Evolutionary conservation across 2,113 vertebrate genomes (phyloP), one percentile per base, ranked within the genome.

Genomic region (Oryzias melastigma): DNA sequence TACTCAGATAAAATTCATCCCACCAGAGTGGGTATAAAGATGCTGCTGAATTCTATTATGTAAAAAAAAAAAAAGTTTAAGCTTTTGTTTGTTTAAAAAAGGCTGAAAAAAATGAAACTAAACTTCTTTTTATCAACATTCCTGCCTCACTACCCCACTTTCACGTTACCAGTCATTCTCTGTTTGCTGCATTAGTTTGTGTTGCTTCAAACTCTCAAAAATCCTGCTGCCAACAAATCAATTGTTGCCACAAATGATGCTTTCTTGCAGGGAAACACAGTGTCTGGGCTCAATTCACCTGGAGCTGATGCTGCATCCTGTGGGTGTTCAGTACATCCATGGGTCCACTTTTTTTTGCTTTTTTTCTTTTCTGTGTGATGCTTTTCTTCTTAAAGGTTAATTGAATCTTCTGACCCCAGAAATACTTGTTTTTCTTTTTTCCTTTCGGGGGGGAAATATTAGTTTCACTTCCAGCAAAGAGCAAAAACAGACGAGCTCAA

Each of bases 361-460:
- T 14, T 47, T 14, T 14, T 19, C 64, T 58, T 51, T 65, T 65
- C 60, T 62, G 44, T 65, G 62, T 69, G 50, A 40, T 45, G 53
- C 55, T 68, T 84, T 89, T 83, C 59, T 73, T 77, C 70, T 64
- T 60, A 22, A 73, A 86, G 87, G 87, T 91, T 91, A 90, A 91
- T 91, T 83, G 78, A 90, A 85, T 89, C 69, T 72, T 65, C 81
- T 87, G 84, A 90, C 86, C 89, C 66, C 40, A 65, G 67, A 69
- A 77, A 81, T 75, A 62, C 65, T 53, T 76, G 73, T 81, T 79
- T 73, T 62, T 81, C 57, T 52, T 52, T 80, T 85, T 58, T 50
- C 45, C 52, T 66, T 71, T 76, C 71, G 68, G 15, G 42, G 71
- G 69, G 15, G 35, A 77, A 25, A 70, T 27, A 70, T 76, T 76